phyloP scores from a whole-genome alignment of 1,140 invertebrate species.

The Lanistes nyassanus region DNA sequence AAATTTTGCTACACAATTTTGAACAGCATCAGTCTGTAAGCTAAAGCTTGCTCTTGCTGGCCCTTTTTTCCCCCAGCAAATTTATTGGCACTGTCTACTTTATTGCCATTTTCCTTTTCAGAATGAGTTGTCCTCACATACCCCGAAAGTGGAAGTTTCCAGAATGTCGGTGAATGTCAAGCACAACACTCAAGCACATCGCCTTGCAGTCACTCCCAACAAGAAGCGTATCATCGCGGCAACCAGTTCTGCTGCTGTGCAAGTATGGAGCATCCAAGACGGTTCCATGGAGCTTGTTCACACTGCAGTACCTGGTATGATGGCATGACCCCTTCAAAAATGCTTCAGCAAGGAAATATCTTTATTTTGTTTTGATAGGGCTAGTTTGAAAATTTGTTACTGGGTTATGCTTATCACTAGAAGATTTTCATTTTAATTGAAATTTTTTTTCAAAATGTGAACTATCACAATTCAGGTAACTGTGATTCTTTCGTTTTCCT shows the following conservation, averaged over 20 bases:
- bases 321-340: neutral
- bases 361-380: too few relatives aligned
- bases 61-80: too few relatives aligned
- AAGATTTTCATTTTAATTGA: too few relatives aligned
- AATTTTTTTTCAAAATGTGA: too few relatives aligned
- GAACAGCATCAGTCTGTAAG: too few relatives aligned
- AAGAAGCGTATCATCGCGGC: slow-evolving; percentile 34
- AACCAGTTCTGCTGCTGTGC: slow-evolving; percentile 36
- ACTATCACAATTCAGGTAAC: too few relatives aligned
- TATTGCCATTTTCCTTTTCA: slow-evolving; percentile 17
- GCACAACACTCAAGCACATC: slow-evolving; percentile 30
- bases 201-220: slow-evolving; percentile 38
- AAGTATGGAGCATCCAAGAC: slow-evolving; percentile 34
- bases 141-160: slow-evolving; percentile 28
- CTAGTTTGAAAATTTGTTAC: too few relatives aligned
- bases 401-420: too few relatives aligned
- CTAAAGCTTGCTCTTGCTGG: too few relatives aligned
- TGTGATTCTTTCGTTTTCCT: too few relatives aligned
- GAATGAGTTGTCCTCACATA: slow-evolving; percentile 9
- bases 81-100: too few relatives aligned
- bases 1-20: too few relatives aligned
- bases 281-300: slow-evolving; percentile 16
- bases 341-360: neutral
- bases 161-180: slow-evolving; percentile 19
- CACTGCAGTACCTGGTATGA: slow-evolving; percentile 12